Percentiles rank a stretch among this genome's conserved stretches.
Evolutionary conservation across 2,113 vertebrate species (phyloP).

Genomic region (Nibea albiflora): DNA sequence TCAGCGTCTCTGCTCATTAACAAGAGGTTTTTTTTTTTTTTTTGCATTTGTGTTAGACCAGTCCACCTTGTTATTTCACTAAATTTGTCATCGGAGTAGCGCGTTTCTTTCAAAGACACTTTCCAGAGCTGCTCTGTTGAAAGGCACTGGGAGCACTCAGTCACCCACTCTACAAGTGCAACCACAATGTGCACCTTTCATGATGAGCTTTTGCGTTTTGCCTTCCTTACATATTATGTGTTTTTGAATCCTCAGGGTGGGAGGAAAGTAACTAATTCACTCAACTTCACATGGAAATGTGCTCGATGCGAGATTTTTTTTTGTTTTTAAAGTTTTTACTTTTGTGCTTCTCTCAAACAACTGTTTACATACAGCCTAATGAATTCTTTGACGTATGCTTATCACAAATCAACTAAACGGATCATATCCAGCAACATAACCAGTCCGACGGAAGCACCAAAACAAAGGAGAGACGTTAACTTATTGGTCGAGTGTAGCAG

Average conservation of each 20-base stretch:
- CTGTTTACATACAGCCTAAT: slow-evolving; percentile 37
- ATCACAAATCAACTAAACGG: slow-evolving; percentile 3
- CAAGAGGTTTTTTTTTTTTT: slow-evolving; percentile 19
- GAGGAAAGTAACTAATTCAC: slow-evolving; percentile 22
- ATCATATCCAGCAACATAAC: slow-evolving; percentile 28
- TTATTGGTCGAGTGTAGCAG: background rate
- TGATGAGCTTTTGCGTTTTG: slow-evolving; percentile 36
- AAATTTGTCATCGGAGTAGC: slow-evolving; percentile 19
- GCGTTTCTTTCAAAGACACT: slow-evolving; percentile 17
- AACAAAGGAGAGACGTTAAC: background rate
- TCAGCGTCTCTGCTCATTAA: slow-evolving; percentile 38
- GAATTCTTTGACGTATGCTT: background rate
- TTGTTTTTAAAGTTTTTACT: background rate
- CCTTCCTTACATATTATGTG: slow-evolving; percentile 44
- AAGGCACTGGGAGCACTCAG: slow-evolving; percentile 9
- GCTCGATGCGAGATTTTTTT: background rate
- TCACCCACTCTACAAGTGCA: slow-evolving; percentile 29
- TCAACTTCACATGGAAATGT: background rate
- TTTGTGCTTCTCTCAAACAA: slow-evolving; percentile 1
- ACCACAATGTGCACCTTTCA: slow-evolving; percentile 6
- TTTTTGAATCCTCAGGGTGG: slow-evolving; percentile 49
- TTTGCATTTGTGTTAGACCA: slow-evolving; percentile 23
- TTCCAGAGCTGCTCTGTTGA: slow-evolving; percentile 25
- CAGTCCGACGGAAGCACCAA: background rate
- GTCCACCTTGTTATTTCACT: slow-evolving; percentile 25